Base-by-base conservation (phyloP, 2,888 invertebrate genomes). In the Adelognathus sp. region DNA sequence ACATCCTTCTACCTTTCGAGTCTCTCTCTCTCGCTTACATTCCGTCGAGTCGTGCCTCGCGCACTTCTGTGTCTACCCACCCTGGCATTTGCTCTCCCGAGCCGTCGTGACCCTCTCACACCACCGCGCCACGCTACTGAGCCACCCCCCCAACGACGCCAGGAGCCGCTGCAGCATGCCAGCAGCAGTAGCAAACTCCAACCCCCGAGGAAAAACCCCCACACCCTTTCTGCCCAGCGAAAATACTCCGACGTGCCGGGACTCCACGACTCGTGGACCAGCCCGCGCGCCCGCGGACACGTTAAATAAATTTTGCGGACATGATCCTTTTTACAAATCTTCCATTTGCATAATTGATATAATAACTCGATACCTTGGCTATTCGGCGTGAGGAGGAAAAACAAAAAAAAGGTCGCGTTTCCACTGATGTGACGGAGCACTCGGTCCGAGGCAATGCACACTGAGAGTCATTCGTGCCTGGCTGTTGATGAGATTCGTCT, bases 261-360 rank as follows among this genome's bases (percentile, higher is more conserved):
- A 88, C 87, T 87, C n/a, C 67, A 67, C 82, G 83, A 86, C 81
- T n/a, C 69, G 9, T 18, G 33, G 21, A n/a, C n/a, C n/a, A n/a
- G n/a, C n/a, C n/a, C n/a, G n/a, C n/a, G n/a, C n/a, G n/a, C 54
- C 80, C 46, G 69, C 63, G 73, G 74, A 76, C 76, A 72, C 80
- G 81, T 84, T 84, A 86, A 86, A 88, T 88, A 87, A 87, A 88
- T 88, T 86, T 82, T 75, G 60, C 76, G 82, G 81, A 84, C 84
- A 84, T 81, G 83, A 84, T 83, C 82, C 76, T 83, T 86, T 86
- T 85, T 80, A 74, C 79, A 85, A 84, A 84, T 83, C 81, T 80
- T 7, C 33, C 4, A 84, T 88, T 85, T 86, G 58, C 86, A 85
- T 86, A 86, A 88, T 88, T 85, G 84, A 85, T 82, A 83, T 83